Evolutionary conservation across 2,113 vertebrate genomes (phyloP).

Genomic region (Alosa alosa): DNA sequence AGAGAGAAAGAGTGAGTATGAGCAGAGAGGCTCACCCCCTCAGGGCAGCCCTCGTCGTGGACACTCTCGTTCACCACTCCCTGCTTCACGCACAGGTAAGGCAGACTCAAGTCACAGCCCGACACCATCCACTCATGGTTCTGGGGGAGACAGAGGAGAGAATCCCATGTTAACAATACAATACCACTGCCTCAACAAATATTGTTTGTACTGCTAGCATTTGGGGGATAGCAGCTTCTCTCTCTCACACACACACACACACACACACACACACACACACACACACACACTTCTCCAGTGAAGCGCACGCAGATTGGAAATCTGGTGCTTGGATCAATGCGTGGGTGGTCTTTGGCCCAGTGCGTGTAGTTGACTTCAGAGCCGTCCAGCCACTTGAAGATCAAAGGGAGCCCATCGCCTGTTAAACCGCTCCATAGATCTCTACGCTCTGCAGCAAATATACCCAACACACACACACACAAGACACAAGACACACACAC

Average conservation of each 20-base stretch:
- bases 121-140: constrained; percentile 80
- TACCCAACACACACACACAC: constrained; percentile 5
- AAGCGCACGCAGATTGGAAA: constrained; percentile 83
- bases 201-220: too few species aligned
- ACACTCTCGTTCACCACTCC: constrained; percentile 71
- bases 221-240: too few species aligned
- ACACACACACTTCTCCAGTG: constrained; percentile 73
- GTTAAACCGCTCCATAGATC: constrained; percentile 84
- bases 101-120: constrained; percentile 70
- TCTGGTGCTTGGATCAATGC: constrained; percentile 69
- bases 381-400: constrained; percentile 82
- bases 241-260: background rate
- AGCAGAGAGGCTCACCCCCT: constrained; percentile 71
- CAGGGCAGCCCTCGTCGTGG: constrained; percentile 67
- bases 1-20: background rate
- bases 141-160: constrained; percentile 62
- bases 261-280: constrained; percentile 62
- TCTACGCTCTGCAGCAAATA: constrained; percentile 42
- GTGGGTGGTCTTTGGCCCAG: constrained; percentile 68
- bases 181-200: background rate
- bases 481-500: background rate
- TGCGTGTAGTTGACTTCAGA: constrained; percentile 80
- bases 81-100: constrained; percentile 86
- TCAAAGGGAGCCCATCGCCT: constrained; percentile 61
- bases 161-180: background rate